Conservation (phyloP, 2,113 vertebrate genomes). For the Nothoprocta perdicaria region DNA sequence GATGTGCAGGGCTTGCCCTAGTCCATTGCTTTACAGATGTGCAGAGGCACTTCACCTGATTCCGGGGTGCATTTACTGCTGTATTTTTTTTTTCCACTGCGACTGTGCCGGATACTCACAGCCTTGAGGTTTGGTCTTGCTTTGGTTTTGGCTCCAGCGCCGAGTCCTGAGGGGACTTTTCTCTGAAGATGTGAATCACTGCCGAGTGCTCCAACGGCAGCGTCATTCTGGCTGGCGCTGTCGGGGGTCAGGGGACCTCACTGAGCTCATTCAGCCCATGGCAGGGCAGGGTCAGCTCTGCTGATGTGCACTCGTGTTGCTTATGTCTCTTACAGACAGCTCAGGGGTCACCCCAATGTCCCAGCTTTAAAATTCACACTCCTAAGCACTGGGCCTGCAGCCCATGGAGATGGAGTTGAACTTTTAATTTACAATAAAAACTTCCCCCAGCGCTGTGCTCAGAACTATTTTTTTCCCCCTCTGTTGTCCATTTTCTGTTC, state of each 20-base stretch:
- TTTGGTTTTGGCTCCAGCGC: fast-evolving
- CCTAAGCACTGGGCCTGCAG: background rate
- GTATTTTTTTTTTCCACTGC: background rate
- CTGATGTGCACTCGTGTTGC: background rate
- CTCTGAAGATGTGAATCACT: background rate
- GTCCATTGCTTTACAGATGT: background rate
- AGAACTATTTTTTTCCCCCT: background rate
- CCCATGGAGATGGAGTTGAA: background rate
- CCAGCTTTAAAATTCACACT: background rate
- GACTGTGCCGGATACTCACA: background rate
- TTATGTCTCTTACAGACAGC: background rate
- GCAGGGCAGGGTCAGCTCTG: background rate
- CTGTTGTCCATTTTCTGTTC: background rate
- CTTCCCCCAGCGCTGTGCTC: background rate
- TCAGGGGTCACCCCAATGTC: background rate
- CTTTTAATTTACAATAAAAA: background rate
- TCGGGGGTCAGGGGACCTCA: background rate
- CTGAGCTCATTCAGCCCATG: background rate
- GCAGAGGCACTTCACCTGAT: background rate
- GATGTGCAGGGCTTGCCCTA: background rate
- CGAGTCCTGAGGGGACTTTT: background rate
- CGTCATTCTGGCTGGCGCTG: background rate
- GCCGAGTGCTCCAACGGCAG: background rate
- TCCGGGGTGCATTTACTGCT: fast-evolving
- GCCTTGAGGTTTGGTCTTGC: background rate